phyloP scores from a whole-genome alignment of 2,888 invertebrate species.

The Hemithea aestivaria region DNA sequence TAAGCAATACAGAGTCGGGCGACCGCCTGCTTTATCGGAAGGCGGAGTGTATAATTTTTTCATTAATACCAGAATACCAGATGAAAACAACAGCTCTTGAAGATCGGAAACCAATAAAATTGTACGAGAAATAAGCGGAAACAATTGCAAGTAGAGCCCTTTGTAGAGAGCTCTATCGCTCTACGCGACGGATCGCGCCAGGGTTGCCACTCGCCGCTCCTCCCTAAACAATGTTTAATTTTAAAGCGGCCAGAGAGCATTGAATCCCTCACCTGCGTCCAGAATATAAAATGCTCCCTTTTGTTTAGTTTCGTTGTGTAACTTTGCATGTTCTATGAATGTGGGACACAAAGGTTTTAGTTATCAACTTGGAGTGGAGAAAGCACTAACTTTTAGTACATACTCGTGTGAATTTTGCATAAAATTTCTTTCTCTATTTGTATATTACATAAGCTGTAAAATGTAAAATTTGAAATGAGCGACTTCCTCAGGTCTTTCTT shows the following conservation, averaged over 20 bases:
- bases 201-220: conserved; percentile 5
- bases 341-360: no score
- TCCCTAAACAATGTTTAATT: neutral
- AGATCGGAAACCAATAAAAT: conserved; percentile 36
- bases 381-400: no score
- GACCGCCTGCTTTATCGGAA: no score
- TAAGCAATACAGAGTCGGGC: no score
- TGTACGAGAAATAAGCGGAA: conserved; percentile 34
- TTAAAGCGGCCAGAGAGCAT: conserved; percentile 2
- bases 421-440: no score
- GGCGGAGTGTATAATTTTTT: conserved; percentile 13
- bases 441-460: no score
- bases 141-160: conserved; percentile 29
- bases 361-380: no score
- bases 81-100: conserved; percentile 27
- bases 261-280: conserved; percentile 4
- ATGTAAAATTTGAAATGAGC: no score
- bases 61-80: conserved; percentile 19
- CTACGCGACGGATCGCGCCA: neutral
- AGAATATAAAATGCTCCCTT: neutral
- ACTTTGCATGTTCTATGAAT: neutral
- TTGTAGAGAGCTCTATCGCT: conserved; percentile 16
- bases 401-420: no score
- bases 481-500: no score
- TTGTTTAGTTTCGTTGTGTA: neutral